Conservation (phyloP, 2,888 invertebrate genomes). For the Drosophila birchii region DNA sequence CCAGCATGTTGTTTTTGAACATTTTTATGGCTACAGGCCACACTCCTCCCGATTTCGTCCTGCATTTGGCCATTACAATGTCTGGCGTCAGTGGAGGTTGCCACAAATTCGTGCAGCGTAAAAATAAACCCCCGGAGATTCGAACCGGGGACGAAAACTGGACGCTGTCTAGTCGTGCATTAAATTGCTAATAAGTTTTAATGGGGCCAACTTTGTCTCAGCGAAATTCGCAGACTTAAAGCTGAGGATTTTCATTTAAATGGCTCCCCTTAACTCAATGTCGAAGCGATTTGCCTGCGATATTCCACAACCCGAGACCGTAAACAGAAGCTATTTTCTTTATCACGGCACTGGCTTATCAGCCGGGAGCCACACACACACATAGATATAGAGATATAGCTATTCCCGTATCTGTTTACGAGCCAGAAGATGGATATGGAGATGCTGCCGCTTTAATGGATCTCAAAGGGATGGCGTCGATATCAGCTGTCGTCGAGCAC, state of each 20-base stretch:
- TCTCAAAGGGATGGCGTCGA: slow-evolving; percentile 40
- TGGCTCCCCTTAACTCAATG: slow-evolving; percentile 50
- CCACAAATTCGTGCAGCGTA: slow-evolving; percentile 49
- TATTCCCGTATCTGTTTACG: slow-evolving; percentile 67
- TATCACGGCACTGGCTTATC: slow-evolving; percentile 44
- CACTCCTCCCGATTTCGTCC: slow-evolving; percentile 1
- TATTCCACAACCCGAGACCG: slow-evolving; percentile 26
- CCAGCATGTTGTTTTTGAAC: slow-evolving; percentile 72
- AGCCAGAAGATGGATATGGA: slow-evolving; percentile 60
- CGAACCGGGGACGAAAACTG: slow-evolving; percentile 9
- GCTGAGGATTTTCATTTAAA: slow-evolving; percentile 31
- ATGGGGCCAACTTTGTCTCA: slow-evolving; percentile 69
- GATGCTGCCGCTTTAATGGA: slow-evolving; percentile 59
- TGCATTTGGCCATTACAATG: slow-evolving; percentile 49
- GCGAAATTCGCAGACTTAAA: slow-evolving; percentile 18
- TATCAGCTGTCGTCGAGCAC: slow-evolving; percentile 63
- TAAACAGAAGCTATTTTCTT: slow-evolving; percentile 42
- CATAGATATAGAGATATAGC: slow-evolving; percentile 20
- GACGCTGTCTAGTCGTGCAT: slow-evolving; percentile 74
- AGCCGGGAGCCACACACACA: slow-evolving; percentile 44
- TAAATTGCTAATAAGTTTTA: slow-evolving; percentile 80
- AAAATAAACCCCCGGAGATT: slow-evolving; percentile 18
- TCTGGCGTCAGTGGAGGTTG: slow-evolving; percentile 68
- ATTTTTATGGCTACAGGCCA: slow-evolving; percentile 41
- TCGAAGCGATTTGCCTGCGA: slow-evolving; percentile 60